Percentiles rank a stretch among this genome's conserved stretches.
Conservation (phyloP, 2,888 invertebrate species). For the Colostygia pectinataria region DNA sequence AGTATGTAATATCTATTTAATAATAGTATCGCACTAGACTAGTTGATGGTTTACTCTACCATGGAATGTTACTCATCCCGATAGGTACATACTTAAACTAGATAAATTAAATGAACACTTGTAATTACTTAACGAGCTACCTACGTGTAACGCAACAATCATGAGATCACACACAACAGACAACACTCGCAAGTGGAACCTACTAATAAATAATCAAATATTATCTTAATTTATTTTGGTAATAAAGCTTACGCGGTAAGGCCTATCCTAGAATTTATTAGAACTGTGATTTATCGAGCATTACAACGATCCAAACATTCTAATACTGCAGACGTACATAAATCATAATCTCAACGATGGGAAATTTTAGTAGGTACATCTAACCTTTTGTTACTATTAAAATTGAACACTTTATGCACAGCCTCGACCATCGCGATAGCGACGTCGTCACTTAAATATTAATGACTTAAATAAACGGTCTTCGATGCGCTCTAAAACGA, state of each 20-base stretch:
- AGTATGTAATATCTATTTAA: slow-evolving; percentile 49
- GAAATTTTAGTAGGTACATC: slow-evolving; percentile 62
- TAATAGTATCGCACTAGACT: slow-evolving; percentile 71
- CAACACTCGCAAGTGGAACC: slow-evolving; percentile 61
- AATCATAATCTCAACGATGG: slow-evolving; percentile 77
- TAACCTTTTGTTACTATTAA: slow-evolving; percentile 65
- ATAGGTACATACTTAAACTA: slow-evolving; percentile 60
- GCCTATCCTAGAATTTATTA: slow-evolving; percentile 49
- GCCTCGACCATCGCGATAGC: slow-evolving; percentile 72
- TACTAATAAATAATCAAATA: slow-evolving; percentile 79
- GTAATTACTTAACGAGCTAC: slow-evolving; percentile 51
- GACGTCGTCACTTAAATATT: slow-evolving; percentile 69
- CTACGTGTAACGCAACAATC: slow-evolving; percentile 57
- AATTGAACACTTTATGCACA: slow-evolving; percentile 82
- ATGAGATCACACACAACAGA: slow-evolving; percentile 77
- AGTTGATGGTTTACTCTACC: slow-evolving; percentile 69
- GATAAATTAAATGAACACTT: slow-evolving; percentile 63
- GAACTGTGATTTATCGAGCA: slow-evolving; percentile 55
- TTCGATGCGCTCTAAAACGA: slow-evolving; percentile 81
- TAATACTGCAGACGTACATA: slow-evolving; percentile 72
- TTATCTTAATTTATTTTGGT: slow-evolving; percentile 72
- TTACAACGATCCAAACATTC: slow-evolving; percentile 54
- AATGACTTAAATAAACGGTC: slow-evolving; percentile 73
- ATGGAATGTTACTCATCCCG: slow-evolving; percentile 67
- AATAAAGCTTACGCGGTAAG: slow-evolving; percentile 68